Conservation (phyloP, 2,113 vertebrate genomes). For the Sitta europaea region DNA sequence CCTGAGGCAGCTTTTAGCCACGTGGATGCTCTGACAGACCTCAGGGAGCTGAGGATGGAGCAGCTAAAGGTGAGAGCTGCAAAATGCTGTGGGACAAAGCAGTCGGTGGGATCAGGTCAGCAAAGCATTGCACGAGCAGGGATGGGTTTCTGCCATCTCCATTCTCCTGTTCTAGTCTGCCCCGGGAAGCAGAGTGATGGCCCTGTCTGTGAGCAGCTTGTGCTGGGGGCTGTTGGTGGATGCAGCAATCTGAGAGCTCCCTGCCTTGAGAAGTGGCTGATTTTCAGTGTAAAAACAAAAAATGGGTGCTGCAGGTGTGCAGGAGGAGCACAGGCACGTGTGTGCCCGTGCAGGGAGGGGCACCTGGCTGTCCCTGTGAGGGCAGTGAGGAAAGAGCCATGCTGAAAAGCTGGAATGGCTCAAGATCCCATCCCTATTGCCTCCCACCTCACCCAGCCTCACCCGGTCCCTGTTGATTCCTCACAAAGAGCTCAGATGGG, state of each 20-base stretch:
- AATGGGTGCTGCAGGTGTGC: fast-evolving
- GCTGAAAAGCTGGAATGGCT: neutral
- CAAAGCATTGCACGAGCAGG: fast-evolving
- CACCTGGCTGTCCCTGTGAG: neutral
- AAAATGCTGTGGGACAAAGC: neutral
- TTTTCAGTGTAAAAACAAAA: neutral
- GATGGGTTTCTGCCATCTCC: fast-evolving
- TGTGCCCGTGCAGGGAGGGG: neutral
- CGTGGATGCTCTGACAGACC: neutral
- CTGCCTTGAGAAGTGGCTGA: neutral
- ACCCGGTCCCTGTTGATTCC: neutral
- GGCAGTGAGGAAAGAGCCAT: neutral
- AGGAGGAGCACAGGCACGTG: neutral
- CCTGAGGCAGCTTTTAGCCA: neutral
- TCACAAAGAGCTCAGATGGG: fast-evolving
- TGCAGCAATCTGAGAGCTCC: neutral
- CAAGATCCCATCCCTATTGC: neutral
- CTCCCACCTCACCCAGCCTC: neutral
- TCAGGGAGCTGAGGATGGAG: neutral
- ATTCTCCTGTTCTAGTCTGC: fast-evolving
- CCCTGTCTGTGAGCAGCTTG: neutral
- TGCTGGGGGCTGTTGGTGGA: neutral
- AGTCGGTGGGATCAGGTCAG: neutral
- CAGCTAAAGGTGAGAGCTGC: neutral
- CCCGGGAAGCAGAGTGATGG: neutral